Evolutionary conservation across 2,888 invertebrate species (phyloP).

Genomic region (Lochmaea capreae): DNA sequence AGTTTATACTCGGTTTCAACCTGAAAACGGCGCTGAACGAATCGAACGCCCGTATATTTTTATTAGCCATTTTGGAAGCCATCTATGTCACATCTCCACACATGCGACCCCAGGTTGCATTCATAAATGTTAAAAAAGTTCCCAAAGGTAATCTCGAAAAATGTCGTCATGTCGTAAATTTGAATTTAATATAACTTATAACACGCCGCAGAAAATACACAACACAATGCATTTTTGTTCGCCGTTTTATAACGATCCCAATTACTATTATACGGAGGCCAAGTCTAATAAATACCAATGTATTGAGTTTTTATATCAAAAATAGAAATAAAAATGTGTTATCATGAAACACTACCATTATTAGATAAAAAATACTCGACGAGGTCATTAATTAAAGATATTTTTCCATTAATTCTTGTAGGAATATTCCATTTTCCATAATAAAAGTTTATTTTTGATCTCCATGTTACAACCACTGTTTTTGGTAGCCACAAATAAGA

Average conservation of each 20-base stretch:
- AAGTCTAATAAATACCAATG: neutral
- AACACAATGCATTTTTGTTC: slow-evolving; percentile 19
- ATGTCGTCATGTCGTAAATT: slow-evolving; percentile 57
- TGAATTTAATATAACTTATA: slow-evolving; percentile 49
- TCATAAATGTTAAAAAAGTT: slow-evolving; percentile 61
- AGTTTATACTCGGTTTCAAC: neutral
- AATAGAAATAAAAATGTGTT: too few relatives aligned
- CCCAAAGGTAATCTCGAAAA: slow-evolving; percentile 59
- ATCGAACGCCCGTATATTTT: slow-evolving; percentile 65
- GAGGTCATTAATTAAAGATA: too few relatives aligned
- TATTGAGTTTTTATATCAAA: too few relatives aligned
- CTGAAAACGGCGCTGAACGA: slow-evolving; percentile 45
- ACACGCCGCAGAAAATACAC: slow-evolving; percentile 37
- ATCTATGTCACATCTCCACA: slow-evolving; percentile 62
- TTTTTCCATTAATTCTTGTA: too few relatives aligned
- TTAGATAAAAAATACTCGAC: too few relatives aligned
- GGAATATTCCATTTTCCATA: too few relatives aligned
- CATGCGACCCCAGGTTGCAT: slow-evolving; percentile 61
- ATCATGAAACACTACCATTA: too few relatives aligned
- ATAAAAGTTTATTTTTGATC: too few relatives aligned
- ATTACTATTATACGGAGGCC: neutral
- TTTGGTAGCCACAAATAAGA: too few relatives aligned
- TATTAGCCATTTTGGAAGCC: slow-evolving; percentile 62
- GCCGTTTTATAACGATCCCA: neutral
- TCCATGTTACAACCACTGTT: too few relatives aligned